Conservation (phyloP, 1,140 invertebrate species). For the Calliphora vicina region DNA sequence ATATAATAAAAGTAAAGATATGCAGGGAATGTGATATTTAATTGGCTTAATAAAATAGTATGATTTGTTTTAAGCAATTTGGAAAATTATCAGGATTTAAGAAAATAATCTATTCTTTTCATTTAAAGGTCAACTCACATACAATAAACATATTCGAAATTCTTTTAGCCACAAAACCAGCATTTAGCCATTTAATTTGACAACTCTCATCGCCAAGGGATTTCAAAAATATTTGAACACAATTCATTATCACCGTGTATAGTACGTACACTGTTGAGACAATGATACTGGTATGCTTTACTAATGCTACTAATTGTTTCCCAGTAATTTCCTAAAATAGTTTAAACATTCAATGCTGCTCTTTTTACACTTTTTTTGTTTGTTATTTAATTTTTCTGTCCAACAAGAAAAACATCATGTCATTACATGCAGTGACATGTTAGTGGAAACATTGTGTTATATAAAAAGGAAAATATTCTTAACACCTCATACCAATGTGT, state of each 20-base stretch:
- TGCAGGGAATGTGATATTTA: no score
- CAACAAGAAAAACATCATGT: constrained; percentile 13
- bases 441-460: neutral
- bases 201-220: neutral
- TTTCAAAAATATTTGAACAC: neutral
- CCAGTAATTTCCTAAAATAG: constrained; percentile 6
- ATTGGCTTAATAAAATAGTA: no score
- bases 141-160: no score
- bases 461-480: neutral
- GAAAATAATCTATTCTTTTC: no score
- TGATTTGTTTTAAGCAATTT: no score
- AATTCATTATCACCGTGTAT: neutral
- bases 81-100: no score
- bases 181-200: neutral
- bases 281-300: neutral
- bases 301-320: constrained; percentile 7
- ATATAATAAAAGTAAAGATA: no score
- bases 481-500: constrained; percentile 8
- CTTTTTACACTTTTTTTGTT: neutral
- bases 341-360: neutral
- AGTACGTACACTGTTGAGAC: neutral
- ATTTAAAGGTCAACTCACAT: no score
- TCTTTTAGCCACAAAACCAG: no score
- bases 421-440: neutral
- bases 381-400: neutral